A percentile compares a stretch with the other conserved stretches of the same genome.
Evolutionary conservation across 2,113 vertebrate species (phyloP).

Genomic region (Trematomus loennbergii): DNA sequence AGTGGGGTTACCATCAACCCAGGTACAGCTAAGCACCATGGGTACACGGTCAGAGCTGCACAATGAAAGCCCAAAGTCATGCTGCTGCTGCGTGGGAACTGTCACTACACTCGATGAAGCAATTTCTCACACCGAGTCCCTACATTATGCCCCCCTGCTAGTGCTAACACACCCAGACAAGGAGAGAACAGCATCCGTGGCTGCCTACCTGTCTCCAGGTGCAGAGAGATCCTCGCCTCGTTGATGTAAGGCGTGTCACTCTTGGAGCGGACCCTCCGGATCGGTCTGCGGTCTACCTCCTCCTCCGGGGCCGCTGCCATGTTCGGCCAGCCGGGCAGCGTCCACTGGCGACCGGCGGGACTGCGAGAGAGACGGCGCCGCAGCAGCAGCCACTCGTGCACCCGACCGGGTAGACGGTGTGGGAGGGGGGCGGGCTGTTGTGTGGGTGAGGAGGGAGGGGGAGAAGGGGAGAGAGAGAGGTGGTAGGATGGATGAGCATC

Average conservation of each 20-base stretch:
- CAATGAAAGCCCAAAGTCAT: conserved; percentile 62
- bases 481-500: conserved; percentile 18
- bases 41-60: conserved; percentile 49
- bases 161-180: conserved; percentile 36
- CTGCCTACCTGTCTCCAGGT: conserved; percentile 92
- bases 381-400: conserved; percentile 68
- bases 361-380: conserved; percentile 77
- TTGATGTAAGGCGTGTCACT: conserved; percentile 97
- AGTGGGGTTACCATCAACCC: conserved; percentile 33
- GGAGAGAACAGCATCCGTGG: conserved; percentile 4
- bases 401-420: conserved; percentile 65
- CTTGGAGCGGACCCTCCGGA: conserved; percentile 96
- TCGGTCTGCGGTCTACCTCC: conserved; percentile 94
- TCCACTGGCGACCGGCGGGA: conserved; percentile 89
- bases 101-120: conserved; percentile 27
- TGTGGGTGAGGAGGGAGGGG: conserved; percentile 7
- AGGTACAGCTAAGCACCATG: conserved; percentile 45
- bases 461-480: neutral
- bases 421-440: conserved; percentile 60
- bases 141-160: conserved; percentile 5
- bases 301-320: conserved; percentile 94
- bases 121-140: neutral
- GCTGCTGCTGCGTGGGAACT: conserved; percentile 49
- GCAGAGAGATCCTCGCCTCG: conserved; percentile 95
- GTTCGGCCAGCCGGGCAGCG: conserved; percentile 82